Evolutionary conservation across 2,888 invertebrate genomes (phyloP).

Genomic region (Drosophila acutilabella): DNA sequence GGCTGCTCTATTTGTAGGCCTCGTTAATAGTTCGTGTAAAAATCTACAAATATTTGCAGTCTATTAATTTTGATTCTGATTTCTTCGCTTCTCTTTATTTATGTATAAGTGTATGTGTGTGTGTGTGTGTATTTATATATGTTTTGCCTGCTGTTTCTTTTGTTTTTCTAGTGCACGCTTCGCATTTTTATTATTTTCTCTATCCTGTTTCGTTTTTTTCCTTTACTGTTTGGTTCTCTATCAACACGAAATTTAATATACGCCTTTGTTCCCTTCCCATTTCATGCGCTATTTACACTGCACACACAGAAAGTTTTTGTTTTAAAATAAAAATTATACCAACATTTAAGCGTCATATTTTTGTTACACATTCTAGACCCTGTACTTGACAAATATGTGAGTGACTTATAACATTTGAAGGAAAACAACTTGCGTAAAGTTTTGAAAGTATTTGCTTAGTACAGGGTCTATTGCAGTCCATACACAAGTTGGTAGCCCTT

Average conservation of each 20-base stretch:
- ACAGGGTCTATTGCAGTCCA: not conserved
- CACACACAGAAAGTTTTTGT: slow-evolving; percentile 49
- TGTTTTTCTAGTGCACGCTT: slow-evolving; percentile 74
- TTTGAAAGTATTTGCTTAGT: too few species aligned
- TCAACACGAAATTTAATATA: slow-evolving; percentile 77
- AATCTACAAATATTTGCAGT: slow-evolving; percentile 84
- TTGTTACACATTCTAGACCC: slow-evolving; percentile 18
- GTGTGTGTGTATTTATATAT: slow-evolving; percentile 16
- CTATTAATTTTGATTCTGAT: slow-evolving; percentile 81
- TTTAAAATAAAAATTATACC: slow-evolving; percentile 68
- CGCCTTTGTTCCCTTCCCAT: slow-evolving; percentile 24
- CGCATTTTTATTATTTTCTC: slow-evolving; percentile 58
- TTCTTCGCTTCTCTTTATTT: slow-evolving; percentile 40
- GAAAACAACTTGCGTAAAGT: too few species aligned
- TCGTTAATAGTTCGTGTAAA: slow-evolving; percentile 85
- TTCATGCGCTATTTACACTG: slow-evolving; percentile 61
- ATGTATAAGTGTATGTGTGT: too few species aligned
- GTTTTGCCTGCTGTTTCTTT: slow-evolving; percentile 52
- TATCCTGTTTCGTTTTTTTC: slow-evolving; percentile 9
- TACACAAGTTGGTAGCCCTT: too few species aligned
- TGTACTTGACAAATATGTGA: too few species aligned
- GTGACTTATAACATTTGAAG: too few species aligned
- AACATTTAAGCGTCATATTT: slow-evolving; percentile 63
- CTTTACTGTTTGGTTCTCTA: slow-evolving; percentile 46
- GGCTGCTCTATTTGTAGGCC: slow-evolving; percentile 50